Conservation (phyloP, 1,140 invertebrate genomes). For the Drosophila lacertosa region DNA sequence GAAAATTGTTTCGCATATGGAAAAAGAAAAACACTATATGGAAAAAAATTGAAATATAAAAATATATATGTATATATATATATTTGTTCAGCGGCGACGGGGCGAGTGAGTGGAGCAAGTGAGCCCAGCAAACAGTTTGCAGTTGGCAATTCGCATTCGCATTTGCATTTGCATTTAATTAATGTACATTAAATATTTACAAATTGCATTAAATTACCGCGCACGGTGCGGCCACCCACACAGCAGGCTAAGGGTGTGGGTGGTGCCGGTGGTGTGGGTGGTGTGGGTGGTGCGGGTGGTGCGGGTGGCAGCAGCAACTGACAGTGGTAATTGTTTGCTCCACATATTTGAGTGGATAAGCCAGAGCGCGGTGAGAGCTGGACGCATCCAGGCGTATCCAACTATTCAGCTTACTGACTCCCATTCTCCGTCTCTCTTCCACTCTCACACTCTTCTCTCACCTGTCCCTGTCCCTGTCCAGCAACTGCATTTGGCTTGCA, state of each 20-base stretch:
- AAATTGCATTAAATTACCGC: constrained; percentile 74
- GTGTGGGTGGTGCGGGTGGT: too few relatives aligned
- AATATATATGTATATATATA: constrained; percentile 7
- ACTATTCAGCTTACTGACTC: neutral
- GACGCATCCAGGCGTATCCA: neutral
- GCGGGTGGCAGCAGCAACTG: neutral
- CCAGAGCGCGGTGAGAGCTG: constrained; percentile 2
- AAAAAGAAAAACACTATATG: too few relatives aligned
- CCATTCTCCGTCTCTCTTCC: neutral
- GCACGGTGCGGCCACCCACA: constrained; percentile 8
- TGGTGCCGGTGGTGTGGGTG: too few relatives aligned
- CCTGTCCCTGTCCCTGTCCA: constrained; percentile 3
- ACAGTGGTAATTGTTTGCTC: constrained; percentile 33
- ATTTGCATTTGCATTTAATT: constrained; percentile 76
- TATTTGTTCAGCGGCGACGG: constrained; percentile 10
- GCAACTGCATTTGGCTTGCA: constrained; percentile 50
- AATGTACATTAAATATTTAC: constrained; percentile 82
- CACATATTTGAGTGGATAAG: constrained; percentile 27
- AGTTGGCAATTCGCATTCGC: constrained; percentile 28
- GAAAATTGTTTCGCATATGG: constrained; percentile 52
- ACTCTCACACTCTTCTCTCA: neutral
- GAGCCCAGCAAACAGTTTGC: constrained; percentile 6
- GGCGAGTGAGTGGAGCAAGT: constrained; percentile 5
- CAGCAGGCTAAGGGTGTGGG: too few relatives aligned
- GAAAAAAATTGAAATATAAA: constrained; percentile 15